Base-by-base conservation (phyloP, 1,140 invertebrate species). In the Dreissena polymorpha region DNA sequence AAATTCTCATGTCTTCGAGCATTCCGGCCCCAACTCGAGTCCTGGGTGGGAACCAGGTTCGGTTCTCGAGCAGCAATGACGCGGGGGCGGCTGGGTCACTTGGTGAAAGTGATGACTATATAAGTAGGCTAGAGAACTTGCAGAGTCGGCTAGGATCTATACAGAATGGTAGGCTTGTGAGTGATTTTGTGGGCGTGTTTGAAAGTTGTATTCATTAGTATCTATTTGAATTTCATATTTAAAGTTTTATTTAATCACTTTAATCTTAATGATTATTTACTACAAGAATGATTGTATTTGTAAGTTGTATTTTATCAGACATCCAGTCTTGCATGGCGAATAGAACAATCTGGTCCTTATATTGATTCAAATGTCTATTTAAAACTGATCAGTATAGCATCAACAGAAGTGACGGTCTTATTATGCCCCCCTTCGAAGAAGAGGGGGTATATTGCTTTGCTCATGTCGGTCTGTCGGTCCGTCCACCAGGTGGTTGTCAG, bases 71-170 rank as follows among this genome's bases (percentile, higher is more conserved):
- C 75, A 75, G 72, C 51, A 21, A 63, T 25, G 57, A n/a, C 13
- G 60, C 57, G 14, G 76, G 57, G 70, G 65, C 51, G 50, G 71
- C 50, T 3, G 71, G 25, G 57, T 60, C 82, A 14, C 49, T 49
- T 25, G 64, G 67, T 23, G 57, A 72, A n/a, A 74, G 74, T 67
- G 88, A 89, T 23, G 86, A 87, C 63, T 89, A 87, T 71, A 88
- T 90, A 39, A 69, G 86, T 64, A 84, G 87, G 65, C 73, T 89
- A 82, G 88, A 88, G 55, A 89, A 77, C 78, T 75, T 89, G 49
- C 86, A 87, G 27, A 78, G 71, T 65, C 75, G 87, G 39, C 83
- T 90, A 67, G 83, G 86, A 74, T 81, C 69, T 27, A 84, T 88
- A 67, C 79, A 85, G 51, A 78, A 65, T 84, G 74, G 74, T 84